Evolutionary conservation across 2,888 invertebrate genomes (phyloP).

Genomic region (Drosophila longiperda): DNA sequence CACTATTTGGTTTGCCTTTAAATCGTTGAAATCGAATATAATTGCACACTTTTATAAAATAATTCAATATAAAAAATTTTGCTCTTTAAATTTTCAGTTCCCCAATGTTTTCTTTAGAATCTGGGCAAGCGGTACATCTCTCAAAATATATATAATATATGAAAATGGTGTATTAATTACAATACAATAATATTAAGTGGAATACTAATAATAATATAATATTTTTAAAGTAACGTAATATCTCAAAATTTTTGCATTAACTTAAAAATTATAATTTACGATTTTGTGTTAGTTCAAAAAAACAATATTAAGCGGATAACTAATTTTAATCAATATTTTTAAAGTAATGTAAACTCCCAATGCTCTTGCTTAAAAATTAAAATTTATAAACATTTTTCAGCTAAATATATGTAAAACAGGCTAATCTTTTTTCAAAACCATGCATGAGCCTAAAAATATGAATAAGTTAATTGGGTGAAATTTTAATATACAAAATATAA

Average conservation of each 20-base stretch:
- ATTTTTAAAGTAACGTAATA: neutral
- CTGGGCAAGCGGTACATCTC: neutral
- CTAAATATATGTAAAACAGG: neutral
- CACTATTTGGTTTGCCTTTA: neutral
- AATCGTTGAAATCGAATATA: too few species aligned
- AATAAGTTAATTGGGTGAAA: neutral
- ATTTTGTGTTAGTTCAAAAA: neutral
- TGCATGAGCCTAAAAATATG: neutral
- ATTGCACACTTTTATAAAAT: neutral
- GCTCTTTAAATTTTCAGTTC: neutral
- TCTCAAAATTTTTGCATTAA: too few species aligned
- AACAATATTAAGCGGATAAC: neutral
- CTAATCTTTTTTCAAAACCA: neutral
- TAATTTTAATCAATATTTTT: too few species aligned
- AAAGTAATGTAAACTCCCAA: too few species aligned
- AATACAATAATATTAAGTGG: too few species aligned
- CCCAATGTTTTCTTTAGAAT: neutral
- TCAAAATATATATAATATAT: neutral
- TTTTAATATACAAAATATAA: neutral
- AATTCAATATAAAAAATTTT: neutral
- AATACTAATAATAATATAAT: neutral
- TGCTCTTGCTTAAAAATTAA: neutral
- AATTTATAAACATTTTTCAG: neutral
- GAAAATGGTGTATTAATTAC: too few species aligned
- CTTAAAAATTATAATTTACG: neutral